These are phyloP conservation scores for Boloria selene DNA, from an alignment of 2,888 invertebrate species.

Conservation along the genomic window DNA sequence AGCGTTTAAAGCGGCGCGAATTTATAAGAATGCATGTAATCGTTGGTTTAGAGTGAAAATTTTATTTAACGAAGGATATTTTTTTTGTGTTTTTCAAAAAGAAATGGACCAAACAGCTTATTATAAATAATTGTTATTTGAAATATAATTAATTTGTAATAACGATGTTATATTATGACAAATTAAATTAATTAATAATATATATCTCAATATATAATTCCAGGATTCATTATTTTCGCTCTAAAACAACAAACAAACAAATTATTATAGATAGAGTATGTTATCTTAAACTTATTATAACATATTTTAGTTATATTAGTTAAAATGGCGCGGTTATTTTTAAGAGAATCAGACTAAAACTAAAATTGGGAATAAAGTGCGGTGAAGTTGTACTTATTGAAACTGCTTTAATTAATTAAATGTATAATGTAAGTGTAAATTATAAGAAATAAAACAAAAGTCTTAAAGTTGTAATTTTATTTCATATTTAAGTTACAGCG, in stretches of 20 bases:
- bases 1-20: too few relatives aligned
- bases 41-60: constrained; percentile 1
- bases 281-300: background rate
- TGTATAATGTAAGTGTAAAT: constrained; percentile 29
- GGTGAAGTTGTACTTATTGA: constrained; percentile 60
- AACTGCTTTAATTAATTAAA: constrained; percentile 65
- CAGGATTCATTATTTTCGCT: background rate
- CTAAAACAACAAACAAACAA: background rate
- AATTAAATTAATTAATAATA: too few relatives aligned
- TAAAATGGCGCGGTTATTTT: background rate
- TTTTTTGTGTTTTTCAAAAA: too few relatives aligned
- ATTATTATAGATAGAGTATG: constrained; percentile 7
- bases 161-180: too few relatives aligned
- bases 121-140: too few relatives aligned
- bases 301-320: constrained; percentile 1
- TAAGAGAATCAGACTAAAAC: constrained; percentile 23
- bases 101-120: too few relatives aligned
- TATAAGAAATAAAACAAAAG: constrained; percentile 42
- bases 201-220: too few relatives aligned
- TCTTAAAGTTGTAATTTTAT: constrained; percentile 26
- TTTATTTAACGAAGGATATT: background rate
- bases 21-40: too few relatives aligned
- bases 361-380: constrained; percentile 37
- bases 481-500: constrained; percentile 27
- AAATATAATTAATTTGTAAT: too few relatives aligned